These are phyloP conservation scores for Prionailurus bengalensis DNA, from an alignment of 2,113 vertebrate genomes.

Conservation along the genomic window DNA sequence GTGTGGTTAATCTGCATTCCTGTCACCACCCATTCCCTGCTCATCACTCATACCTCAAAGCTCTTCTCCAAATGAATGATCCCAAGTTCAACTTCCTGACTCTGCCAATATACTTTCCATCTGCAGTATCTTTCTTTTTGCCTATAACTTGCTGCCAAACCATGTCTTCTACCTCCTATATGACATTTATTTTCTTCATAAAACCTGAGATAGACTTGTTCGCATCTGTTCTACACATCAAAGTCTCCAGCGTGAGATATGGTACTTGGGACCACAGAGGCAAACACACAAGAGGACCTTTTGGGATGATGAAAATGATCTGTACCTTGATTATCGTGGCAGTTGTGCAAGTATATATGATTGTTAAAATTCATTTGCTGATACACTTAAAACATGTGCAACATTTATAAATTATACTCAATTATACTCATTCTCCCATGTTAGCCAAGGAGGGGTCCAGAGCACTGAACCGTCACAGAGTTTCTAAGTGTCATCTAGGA, in stretches of 20 bases:
- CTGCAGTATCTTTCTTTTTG: neutral
- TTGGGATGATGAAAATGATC: neutral
- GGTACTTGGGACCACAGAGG: neutral
- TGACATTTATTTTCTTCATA: neutral
- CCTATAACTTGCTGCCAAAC: neutral
- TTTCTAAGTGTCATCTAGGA: neutral
- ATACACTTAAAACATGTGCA: neutral
- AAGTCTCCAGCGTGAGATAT: neutral
- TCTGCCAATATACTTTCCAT: neutral
- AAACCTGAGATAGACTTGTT: neutral
- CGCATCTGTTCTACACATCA: neutral
- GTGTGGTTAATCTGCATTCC: neutral
- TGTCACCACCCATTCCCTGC: neutral
- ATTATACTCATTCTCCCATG: no score
- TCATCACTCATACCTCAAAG: neutral
- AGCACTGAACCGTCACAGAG: neutral
- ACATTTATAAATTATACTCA: neutral
- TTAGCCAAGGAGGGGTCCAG: neutral
- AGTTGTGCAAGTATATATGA: neutral
- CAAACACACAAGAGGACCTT: neutral
- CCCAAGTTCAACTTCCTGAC: neutral
- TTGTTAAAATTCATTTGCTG: neutral
- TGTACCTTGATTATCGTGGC: neutral
- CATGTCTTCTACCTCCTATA: neutral
- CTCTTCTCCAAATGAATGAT: neutral